Base-by-base conservation (phyloP, 2,113 vertebrate genomes). In the Istiophorus platypterus region DNA sequence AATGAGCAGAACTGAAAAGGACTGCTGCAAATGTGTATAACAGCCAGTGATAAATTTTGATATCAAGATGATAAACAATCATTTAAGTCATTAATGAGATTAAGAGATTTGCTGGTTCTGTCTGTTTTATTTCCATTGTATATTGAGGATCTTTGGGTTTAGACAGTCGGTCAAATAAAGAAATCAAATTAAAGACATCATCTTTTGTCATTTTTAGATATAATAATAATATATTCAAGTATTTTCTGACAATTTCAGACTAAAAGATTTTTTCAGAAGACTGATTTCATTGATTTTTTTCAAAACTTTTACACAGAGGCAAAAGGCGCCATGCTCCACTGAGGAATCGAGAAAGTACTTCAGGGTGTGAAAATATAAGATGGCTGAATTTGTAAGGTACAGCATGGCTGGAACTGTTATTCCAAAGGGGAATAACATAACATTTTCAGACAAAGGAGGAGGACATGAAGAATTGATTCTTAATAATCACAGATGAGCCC, bases 401-500 rank as follows among this genome's bases (percentile, higher is more conserved):
- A 22, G 26, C 61, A 39, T 56, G 51, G 56, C 47, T 65, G 80
- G 31, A 69, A 52, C 27, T 45, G 12, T 31, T 39, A 57, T 51
- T 45, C 59, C 12, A n/a, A n/a, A 9, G 20, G 49, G 18, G 51
- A 74, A 62, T 78, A 56, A 79, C 34, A 61, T 85, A 56, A 79
- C 41, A 61, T 86, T 52, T 85, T 41, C 45, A 80, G 47, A 73
- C 67, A 65, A 80, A 63, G 41, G 42, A 69, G 27, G 27, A 27
- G 15, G 56, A 76, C 42, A 78, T 58, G 31, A 77, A 81, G 45
- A 78, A 24, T 71, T 31, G 47, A 41, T 76, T 58, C 73, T 11
- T 63, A 84, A 74, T 76, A 78, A 69, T 76, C 65, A 24, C 45
- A 83, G 57, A 83, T 72, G 72, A 85, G 76, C 66, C 20, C 0